Conservation (phyloP, 2,113 vertebrate species). For the Rhinichthys klamathensis region DNA sequence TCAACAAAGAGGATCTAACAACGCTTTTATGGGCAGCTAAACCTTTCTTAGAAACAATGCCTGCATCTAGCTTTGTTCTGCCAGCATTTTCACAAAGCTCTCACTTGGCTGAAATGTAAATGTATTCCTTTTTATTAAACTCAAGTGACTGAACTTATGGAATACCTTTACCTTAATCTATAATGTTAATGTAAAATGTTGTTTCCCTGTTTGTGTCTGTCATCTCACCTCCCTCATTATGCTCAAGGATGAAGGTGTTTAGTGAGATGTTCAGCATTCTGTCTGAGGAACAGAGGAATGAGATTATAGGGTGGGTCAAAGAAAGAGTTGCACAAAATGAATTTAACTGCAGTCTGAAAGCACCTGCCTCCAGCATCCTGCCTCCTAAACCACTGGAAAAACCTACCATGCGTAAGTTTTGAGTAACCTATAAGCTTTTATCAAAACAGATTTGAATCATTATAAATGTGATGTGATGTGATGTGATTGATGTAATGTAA, state of each 20-base stretch:
- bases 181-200: background rate
- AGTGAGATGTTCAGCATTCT: conserved; percentile 48
- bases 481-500: background rate
- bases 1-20: conserved; percentile 55
- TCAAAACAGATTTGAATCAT: background rate
- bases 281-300: conserved; percentile 50
- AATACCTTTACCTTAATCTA: background rate
- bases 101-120: conserved; percentile 65
- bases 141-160: background rate
- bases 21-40: conserved; percentile 60
- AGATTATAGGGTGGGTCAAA: conserved; percentile 66
- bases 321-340: conserved; percentile 55
- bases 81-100: background rate
- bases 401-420: conserved; percentile 4
- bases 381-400: background rate
- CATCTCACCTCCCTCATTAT: background rate
- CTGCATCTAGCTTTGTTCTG: conserved; percentile 39
- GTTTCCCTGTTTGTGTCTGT: background rate
- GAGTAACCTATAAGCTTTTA: background rate
- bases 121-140: background rate
- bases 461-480: background rate
- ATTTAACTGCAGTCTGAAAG: conserved; percentile 15
- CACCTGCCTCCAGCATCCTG: background rate
- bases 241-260: conserved; percentile 66
- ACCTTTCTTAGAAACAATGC: conserved; percentile 48